Conservation (phyloP, 2,888 invertebrate genomes). For the Malthinus flaveolus region DNA sequence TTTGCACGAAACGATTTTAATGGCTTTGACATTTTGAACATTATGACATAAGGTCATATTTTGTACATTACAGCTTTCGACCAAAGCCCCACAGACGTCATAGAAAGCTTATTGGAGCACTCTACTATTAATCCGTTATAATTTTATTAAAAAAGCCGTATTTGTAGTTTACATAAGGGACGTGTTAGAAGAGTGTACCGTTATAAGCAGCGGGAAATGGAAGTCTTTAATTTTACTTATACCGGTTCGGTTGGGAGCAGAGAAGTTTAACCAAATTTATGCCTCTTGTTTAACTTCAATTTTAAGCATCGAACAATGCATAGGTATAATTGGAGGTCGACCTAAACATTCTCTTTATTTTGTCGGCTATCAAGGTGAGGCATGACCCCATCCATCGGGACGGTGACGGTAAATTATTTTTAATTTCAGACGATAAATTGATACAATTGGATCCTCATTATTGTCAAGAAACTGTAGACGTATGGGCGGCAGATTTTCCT, state of each 20-base stretch:
- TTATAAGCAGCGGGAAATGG: slow-evolving; percentile 62
- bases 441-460: slow-evolving; percentile 95
- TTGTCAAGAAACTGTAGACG: slow-evolving; percentile 89
- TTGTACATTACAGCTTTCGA: too few relatives aligned
- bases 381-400: background rate
- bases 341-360: slow-evolving; percentile 94
- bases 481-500: slow-evolving; percentile 77
- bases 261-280: slow-evolving; percentile 83
- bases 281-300: slow-evolving; percentile 79
- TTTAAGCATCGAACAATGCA: slow-evolving; percentile 78
- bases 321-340: slow-evolving; percentile 91
- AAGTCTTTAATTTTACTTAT: slow-evolving; percentile 80
- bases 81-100: too few relatives aligned
- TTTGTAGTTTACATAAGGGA: slow-evolving; percentile 75
- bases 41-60: too few relatives aligned
- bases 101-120: too few relatives aligned
- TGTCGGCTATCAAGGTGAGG: slow-evolving; percentile 80
- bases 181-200: slow-evolving; percentile 65
- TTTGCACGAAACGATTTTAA: too few relatives aligned
- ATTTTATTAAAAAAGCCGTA: too few relatives aligned
- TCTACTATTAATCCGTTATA: too few relatives aligned
- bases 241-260: slow-evolving; percentile 85
- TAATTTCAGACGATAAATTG: slow-evolving; percentile 75
- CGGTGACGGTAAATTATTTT: background rate
- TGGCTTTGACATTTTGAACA: too few relatives aligned